phyloP scores from a whole-genome alignment of 2,113 vertebrate genomes.

The Archocentrus centrarchus region DNA sequence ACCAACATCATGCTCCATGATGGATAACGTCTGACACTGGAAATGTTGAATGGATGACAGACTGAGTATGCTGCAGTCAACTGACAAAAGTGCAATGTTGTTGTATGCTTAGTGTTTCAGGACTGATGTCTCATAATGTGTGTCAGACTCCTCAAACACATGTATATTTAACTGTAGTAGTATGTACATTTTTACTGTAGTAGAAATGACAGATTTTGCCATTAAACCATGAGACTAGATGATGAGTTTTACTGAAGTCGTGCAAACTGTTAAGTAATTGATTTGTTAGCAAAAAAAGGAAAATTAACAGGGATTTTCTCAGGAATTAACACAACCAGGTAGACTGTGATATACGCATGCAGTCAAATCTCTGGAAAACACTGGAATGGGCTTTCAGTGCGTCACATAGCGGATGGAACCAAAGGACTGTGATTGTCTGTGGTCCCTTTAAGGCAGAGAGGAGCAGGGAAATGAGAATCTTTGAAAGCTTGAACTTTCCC shows the following conservation, averaged over 20 bases:
- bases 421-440: neutral
- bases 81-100: neutral
- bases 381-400: neutral
- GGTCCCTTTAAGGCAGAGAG: neutral
- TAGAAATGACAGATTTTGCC: neutral
- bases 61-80: neutral
- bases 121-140: neutral
- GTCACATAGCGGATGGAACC: neutral
- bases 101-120: neutral
- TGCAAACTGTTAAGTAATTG: neutral
- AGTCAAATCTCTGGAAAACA: slow-evolving; percentile 3
- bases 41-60: too few relatives aligned
- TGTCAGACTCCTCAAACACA: neutral
- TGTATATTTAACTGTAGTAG: neutral
- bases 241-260: too few relatives aligned
- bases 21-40: too few relatives aligned
- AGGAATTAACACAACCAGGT: neutral
- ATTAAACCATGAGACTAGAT: neutral
- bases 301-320: neutral
- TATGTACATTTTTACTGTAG: neutral
- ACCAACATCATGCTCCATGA: neutral
- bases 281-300: neutral
- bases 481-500: neutral
- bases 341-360: neutral
- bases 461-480: neutral